Percentiles rank a stretch among this genome's conserved stretches.
Conservation (phyloP, 2,888 invertebrate species). For the Andrena marginata region DNA sequence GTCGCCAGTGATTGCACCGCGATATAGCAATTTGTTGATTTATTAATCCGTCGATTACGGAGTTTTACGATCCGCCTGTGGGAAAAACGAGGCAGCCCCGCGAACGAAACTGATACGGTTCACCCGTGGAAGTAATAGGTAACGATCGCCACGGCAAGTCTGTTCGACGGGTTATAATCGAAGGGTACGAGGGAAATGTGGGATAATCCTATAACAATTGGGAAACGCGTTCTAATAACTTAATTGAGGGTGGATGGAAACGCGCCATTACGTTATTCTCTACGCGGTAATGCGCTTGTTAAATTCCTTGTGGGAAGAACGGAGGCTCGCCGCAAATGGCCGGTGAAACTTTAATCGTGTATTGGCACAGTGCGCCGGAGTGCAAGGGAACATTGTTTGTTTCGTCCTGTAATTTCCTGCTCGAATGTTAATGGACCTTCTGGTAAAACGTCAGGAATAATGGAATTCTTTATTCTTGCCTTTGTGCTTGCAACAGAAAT, state of each 20-base stretch:
- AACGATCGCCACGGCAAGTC: conserved; percentile 13
- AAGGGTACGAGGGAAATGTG: background rate
- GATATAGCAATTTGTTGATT: conserved; percentile 54
- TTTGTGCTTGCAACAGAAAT: too few species aligned
- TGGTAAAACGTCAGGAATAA: too few species aligned
- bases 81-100: conserved; percentile 28
- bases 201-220: conserved; percentile 24
- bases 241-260: conserved; percentile 44
- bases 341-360: background rate
- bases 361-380: background rate
- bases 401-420: background rate
- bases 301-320: background rate
- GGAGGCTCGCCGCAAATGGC: background rate
- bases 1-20: conserved; percentile 35
- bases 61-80: conserved; percentile 32
- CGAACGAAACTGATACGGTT: conserved; percentile 15
- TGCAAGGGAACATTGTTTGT: background rate
- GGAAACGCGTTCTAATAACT: conserved; percentile 44
- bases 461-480: too few species aligned
- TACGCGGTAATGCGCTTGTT: background rate
- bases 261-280: conserved; percentile 6
- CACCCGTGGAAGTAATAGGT: conserved; percentile 8
- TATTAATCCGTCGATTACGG: conserved; percentile 44
- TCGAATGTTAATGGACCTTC: background rate
- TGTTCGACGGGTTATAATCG: conserved; percentile 20